These are phyloP conservation scores for Leptobrachium ailaonicum DNA, from an alignment of 2,113 vertebrate genomes.

Conservation along the genomic window DNA sequence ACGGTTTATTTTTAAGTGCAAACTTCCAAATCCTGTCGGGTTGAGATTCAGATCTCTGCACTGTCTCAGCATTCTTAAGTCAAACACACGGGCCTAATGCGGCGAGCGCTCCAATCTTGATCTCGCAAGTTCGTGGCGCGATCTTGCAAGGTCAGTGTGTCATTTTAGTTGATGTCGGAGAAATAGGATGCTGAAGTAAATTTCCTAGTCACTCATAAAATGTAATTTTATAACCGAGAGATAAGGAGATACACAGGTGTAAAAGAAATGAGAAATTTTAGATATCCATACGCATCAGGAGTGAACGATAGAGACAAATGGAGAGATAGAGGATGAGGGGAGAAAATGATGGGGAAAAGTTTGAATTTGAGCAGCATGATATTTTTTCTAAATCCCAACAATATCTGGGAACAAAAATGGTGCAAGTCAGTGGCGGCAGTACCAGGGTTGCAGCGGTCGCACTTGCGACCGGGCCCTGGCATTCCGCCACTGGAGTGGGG, in stretches of 20 bases:
- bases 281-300: neutral
- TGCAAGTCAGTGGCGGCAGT: no score
- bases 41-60: conserved; percentile 47
- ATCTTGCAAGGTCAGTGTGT: conserved; percentile 43
- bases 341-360: no score
- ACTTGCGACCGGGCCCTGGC: no score
- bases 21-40: conserved; percentile 46
- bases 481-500: no score
- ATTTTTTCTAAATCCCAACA: no score
- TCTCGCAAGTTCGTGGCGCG: conserved; percentile 41
- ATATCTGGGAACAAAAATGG: no score
- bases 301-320: neutral
- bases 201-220: conserved; percentile 29
- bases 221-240: neutral
- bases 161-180: conserved; percentile 26
- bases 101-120: conserved; percentile 38
- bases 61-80: conserved; percentile 48
- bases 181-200: conserved; percentile 25
- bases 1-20: conserved; percentile 48
- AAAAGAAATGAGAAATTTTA: conserved; percentile 1
- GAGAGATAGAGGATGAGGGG: no score
- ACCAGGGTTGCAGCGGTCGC: no score
- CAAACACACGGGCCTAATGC: conserved; percentile 44
- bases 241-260: conserved; percentile 14
- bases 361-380: no score